A percentile compares a stretch with the other conserved stretches of the same genome.
phyloP scores from a whole-genome alignment of 1,140 invertebrate genomes.

The Drosophila obscura region DNA sequence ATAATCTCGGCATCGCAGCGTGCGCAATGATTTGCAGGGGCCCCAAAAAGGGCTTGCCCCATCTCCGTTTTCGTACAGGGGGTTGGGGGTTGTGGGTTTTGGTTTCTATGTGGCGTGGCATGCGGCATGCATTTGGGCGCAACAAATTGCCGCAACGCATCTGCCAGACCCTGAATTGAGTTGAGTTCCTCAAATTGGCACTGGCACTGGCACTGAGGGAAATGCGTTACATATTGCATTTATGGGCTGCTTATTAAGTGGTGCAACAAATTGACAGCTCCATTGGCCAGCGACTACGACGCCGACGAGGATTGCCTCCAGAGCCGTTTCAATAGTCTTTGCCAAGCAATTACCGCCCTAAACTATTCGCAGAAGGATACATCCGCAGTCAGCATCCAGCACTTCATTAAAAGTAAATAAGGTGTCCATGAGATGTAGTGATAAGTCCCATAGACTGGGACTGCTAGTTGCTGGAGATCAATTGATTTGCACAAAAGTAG shows the following conservation, averaged over 20 bases:
- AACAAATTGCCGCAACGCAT: slow-evolving; percentile 72
- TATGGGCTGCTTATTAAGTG: slow-evolving; percentile 68
- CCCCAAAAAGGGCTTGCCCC: slow-evolving; percentile 58
- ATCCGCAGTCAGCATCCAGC: slow-evolving; percentile 24
- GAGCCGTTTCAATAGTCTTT: slow-evolving; percentile 27
- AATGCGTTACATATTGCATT: slow-evolving; percentile 60
- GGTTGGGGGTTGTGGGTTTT: not conserved
- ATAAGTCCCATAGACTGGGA: slow-evolving; percentile 36
- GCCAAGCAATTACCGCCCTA: slow-evolving; percentile 51
- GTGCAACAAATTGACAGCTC: slow-evolving; percentile 65
- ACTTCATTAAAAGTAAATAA: slow-evolving; percentile 79
- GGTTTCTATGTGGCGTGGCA: slow-evolving; percentile 36
- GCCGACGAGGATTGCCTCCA: not conserved
- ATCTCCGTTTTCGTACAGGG: slow-evolving; percentile 23
- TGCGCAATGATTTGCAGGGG: slow-evolving; percentile 49
- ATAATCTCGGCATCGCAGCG: slow-evolving; percentile 67
- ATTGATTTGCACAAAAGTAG: no score
- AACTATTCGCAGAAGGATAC: slow-evolving; percentile 35
- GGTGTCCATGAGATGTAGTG: slow-evolving; percentile 55
- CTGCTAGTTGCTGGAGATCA: no score
- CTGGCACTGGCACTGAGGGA: slow-evolving; percentile 53
- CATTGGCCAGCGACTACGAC: slow-evolving; percentile 14
- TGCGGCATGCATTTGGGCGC: slow-evolving; percentile 67
- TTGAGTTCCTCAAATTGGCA: slow-evolving; percentile 60
- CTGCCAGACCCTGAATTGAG: slow-evolving; percentile 62